Evolutionary conservation across 23 tunicate species (phyloP).

Genomic region (Styela clava): DNA sequence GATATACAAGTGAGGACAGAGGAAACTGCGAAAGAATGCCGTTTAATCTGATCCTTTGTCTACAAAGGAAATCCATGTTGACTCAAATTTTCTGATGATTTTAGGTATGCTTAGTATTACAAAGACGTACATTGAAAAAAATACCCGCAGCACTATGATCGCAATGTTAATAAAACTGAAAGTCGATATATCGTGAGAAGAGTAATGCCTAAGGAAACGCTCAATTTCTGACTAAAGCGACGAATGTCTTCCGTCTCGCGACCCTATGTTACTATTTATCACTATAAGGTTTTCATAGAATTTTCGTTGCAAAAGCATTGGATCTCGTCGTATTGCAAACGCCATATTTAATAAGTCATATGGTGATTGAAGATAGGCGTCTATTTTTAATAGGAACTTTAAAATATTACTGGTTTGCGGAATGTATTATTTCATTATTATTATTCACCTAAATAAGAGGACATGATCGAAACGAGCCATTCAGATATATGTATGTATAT

Average conservation of each 20-base stretch:
- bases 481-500: no score
- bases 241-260: background rate
- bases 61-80: constrained; percentile 9
- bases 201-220: background rate
- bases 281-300: background rate
- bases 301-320: no score
- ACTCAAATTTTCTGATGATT: constrained; percentile 12
- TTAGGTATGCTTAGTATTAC: background rate
- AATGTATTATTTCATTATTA: no score
- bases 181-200: background rate
- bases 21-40: background rate
- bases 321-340: no score
- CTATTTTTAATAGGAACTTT: no score
- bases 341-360: no score
- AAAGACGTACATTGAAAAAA: background rate
- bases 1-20: background rate
- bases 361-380: no score
- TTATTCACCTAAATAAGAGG: no score
- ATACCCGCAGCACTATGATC: background rate
- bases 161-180: background rate
- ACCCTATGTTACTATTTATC: background rate
- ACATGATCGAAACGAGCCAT: no score
- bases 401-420: no score
- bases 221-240: background rate
- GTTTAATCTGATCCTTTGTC: background rate